These are phyloP conservation scores for Drosophila ogumai DNA, from an alignment of 1,140 invertebrate species.

Conservation along the genomic window DNA sequence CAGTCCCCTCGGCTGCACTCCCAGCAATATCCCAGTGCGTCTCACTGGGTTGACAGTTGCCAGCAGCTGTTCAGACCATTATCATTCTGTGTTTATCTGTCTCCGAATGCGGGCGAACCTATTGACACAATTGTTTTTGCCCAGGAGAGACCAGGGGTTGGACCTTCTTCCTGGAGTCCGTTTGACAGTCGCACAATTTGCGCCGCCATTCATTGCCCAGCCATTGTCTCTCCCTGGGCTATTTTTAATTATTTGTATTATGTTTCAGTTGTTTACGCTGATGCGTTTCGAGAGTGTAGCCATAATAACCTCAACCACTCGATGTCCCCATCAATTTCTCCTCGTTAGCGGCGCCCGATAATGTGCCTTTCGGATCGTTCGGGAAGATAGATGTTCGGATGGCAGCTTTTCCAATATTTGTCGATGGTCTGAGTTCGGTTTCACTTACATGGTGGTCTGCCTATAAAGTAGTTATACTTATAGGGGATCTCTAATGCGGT, in stretches of 20 bases:
- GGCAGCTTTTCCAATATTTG: slow-evolving; percentile 74
- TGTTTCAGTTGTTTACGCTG: slow-evolving; percentile 70
- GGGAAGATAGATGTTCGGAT: slow-evolving; percentile 23
- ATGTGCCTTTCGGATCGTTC: slow-evolving; percentile 45
- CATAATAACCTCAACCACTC: slow-evolving; percentile 27
- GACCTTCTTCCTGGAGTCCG: slow-evolving; percentile 33
- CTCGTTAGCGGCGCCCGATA: slow-evolving; percentile 66
- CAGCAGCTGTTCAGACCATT: slow-evolving; percentile 72
- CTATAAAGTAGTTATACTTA: slow-evolving; percentile 2
- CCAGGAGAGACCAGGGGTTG: slow-evolving; percentile 42
- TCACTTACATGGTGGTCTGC: slow-evolving; percentile 73
- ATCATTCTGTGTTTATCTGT: slow-evolving; percentile 73
- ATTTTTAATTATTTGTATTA: slow-evolving; percentile 84
- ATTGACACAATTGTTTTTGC: slow-evolving; percentile 82
- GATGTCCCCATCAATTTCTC: slow-evolving; percentile 39
- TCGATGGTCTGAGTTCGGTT: slow-evolving; percentile 35
- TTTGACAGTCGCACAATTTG: slow-evolving; percentile 38
- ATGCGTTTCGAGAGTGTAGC: slow-evolving; percentile 50
- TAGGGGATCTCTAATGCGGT: slow-evolving; percentile 57
- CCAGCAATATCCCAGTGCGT: slow-evolving; percentile 37
- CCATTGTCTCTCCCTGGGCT: slow-evolving; percentile 55
- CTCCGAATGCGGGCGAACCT: slow-evolving; percentile 74
- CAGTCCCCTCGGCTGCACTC: background rate
- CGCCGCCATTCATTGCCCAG: slow-evolving; percentile 19
- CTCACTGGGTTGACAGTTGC: slow-evolving; percentile 63